phyloP scores from a whole-genome alignment of 2,888 invertebrate species.

The Anorthoa munda region DNA sequence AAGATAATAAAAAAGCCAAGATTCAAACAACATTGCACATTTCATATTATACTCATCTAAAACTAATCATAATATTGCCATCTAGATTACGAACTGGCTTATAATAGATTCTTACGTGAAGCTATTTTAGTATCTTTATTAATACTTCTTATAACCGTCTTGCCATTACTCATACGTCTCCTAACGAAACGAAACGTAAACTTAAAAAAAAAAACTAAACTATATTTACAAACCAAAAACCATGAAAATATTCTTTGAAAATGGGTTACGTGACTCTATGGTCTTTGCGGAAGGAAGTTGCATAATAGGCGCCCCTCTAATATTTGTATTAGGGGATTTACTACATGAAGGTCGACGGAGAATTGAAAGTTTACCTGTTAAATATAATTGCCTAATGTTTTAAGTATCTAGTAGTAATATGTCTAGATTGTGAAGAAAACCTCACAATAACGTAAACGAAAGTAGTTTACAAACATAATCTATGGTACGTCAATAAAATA shows the following conservation, averaged over 20 bases:
- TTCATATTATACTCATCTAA: neutral
- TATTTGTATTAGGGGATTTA: constrained; percentile 28
- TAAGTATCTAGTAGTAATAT: neutral
- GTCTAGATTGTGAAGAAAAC: neutral
- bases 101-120: constrained; percentile 51
- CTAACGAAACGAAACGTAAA: constrained; percentile 7
- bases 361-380: constrained; percentile 27
- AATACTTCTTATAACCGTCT: constrained; percentile 37
- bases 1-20: too few species aligned
- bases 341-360: neutral
- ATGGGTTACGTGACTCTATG: neutral
- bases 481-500: neutral
- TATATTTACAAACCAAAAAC: neutral
- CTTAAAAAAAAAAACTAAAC: constrained; percentile 2
- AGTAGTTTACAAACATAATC: neutral
- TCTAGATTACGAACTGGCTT: constrained; percentile 43
- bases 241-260: neutral
- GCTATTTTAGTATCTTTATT: constrained; percentile 52
- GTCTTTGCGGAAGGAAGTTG: constrained; percentile 37
- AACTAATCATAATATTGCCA: constrained; percentile 37
- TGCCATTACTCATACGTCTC: constrained; percentile 35
- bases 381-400: neutral
- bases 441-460: neutral
- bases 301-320: neutral
- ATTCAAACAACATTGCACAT: neutral